Evolutionary conservation across 2,888 invertebrate species (phyloP).

Genomic region (Amphipyra berbera): DNA sequence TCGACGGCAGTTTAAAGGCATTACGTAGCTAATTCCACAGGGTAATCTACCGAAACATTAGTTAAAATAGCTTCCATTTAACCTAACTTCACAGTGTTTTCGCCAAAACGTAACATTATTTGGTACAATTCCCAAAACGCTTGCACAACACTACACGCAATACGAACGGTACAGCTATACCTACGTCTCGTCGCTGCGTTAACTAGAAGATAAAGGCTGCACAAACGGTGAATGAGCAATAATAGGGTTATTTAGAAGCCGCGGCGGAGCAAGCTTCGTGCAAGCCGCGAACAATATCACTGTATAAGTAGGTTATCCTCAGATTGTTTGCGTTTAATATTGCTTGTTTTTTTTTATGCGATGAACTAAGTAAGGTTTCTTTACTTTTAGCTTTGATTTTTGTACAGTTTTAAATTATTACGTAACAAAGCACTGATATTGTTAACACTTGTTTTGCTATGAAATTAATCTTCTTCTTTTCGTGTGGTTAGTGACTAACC

Average conservation of each 20-base stretch:
- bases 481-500: too few species aligned
- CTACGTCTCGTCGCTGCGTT: constrained; percentile 55
- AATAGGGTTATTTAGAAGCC: constrained; percentile 55
- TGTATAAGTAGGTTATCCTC: constrained; percentile 17
- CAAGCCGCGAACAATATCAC: constrained; percentile 23
- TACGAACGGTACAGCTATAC: constrained; percentile 27
- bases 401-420: neutral
- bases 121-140: constrained; percentile 4
- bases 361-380: constrained; percentile 6
- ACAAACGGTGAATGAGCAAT: constrained; percentile 63
- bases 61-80: too few species aligned
- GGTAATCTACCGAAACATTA: too few species aligned
- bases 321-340: constrained; percentile 23
- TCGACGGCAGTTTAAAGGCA: too few species aligned
- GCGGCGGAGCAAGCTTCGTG: constrained; percentile 6
- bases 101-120: neutral
- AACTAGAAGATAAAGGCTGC: constrained; percentile 64
- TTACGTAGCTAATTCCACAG: too few species aligned
- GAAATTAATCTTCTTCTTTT: too few species aligned
- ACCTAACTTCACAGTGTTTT: too few species aligned
- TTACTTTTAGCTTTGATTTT: neutral
- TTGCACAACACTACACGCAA: constrained; percentile 24
- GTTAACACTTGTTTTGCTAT: too few species aligned
- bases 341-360: constrained; percentile 3
- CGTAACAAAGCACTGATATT: too few species aligned